Evolutionary conservation across 2,888 invertebrate genomes (phyloP).

Genomic region (Ligdia adustata): DNA sequence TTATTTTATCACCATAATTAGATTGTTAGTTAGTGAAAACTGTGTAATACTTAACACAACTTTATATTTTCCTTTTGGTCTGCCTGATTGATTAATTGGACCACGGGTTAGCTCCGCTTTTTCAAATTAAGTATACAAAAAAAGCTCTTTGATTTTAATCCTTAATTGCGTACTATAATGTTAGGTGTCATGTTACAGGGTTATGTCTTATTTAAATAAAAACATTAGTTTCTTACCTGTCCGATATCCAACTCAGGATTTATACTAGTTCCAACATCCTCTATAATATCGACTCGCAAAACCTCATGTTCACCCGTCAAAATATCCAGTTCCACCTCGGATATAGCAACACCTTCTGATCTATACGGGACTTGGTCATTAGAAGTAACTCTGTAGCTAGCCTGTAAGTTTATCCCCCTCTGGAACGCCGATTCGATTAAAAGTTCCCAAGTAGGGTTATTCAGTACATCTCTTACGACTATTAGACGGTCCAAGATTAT

Average conservation of each 20-base stretch:
- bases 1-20: too few relatives aligned
- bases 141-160: too few relatives aligned
- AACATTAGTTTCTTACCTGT: conserved; percentile 73
- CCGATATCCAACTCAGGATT: conserved; percentile 88
- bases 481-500: conserved; percentile 74
- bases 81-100: too few relatives aligned
- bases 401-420: conserved; percentile 62
- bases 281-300: conserved; percentile 85
- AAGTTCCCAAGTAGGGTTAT: conserved; percentile 78
- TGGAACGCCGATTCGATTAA: conserved; percentile 75
- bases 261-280: conserved; percentile 87
- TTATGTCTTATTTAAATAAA: too few relatives aligned
- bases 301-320: conserved; percentile 88
- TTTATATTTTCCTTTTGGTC: too few relatives aligned
- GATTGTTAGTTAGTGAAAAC: too few relatives aligned
- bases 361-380: conserved; percentile 57
- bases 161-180: too few relatives aligned
- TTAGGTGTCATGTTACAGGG: too few relatives aligned
- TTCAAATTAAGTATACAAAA: too few relatives aligned
- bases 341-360: conserved; percentile 82
- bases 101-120: too few relatives aligned
- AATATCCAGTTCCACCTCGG: conserved; percentile 89
- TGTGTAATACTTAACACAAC: too few relatives aligned
- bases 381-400: conserved; percentile 52
- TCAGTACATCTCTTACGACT: conserved; percentile 65